Evolutionary conservation across 1,140 invertebrate genomes (phyloP).

Genomic region (Idris sp.): DNA sequence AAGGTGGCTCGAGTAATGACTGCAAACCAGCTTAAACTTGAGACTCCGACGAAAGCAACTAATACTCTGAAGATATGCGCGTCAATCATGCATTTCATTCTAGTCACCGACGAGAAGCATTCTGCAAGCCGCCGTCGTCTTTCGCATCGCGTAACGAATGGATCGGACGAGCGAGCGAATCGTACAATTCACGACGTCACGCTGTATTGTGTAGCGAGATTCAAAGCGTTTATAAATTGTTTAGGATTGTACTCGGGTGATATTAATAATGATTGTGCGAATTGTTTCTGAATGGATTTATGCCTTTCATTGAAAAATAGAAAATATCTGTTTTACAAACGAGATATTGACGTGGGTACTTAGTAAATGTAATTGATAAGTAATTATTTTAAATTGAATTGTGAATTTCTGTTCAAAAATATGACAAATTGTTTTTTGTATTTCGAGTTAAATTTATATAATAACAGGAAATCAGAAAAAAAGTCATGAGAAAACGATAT

Average conservation of each 20-base stretch:
- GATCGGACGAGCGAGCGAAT: constrained; percentile 29
- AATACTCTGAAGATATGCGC: constrained; percentile 63
- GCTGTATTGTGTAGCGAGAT: constrained; percentile 23
- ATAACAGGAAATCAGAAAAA: too few relatives aligned
- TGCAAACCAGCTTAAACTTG: constrained; percentile 52
- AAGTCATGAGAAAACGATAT: neutral
- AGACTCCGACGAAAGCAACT: constrained; percentile 56
- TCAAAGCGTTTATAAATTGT: constrained; percentile 46
- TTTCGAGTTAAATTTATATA: too few relatives aligned
- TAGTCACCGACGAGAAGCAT: constrained; percentile 24
- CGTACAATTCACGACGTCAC: constrained; percentile 41
- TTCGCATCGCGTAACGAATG: constrained; percentile 52
- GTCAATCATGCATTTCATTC: constrained; percentile 62
- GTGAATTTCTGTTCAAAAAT: too few relatives aligned
- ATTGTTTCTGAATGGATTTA: too few relatives aligned
- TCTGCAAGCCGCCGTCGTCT: constrained; percentile 36
- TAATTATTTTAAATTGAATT: too few relatives aligned
- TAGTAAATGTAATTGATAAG: too few relatives aligned
- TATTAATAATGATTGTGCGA: constrained; percentile 34
- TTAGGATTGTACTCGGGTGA: constrained; percentile 20
- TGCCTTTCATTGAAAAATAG: too few relatives aligned
- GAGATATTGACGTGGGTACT: too few relatives aligned
- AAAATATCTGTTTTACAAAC: neutral
- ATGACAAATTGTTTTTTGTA: too few relatives aligned
- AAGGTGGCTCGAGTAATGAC: constrained; percentile 48